These are phyloP conservation scores for Mormyrus iriodes DNA, from an alignment of 2,113 vertebrate species.

Conservation along the genomic window DNA sequence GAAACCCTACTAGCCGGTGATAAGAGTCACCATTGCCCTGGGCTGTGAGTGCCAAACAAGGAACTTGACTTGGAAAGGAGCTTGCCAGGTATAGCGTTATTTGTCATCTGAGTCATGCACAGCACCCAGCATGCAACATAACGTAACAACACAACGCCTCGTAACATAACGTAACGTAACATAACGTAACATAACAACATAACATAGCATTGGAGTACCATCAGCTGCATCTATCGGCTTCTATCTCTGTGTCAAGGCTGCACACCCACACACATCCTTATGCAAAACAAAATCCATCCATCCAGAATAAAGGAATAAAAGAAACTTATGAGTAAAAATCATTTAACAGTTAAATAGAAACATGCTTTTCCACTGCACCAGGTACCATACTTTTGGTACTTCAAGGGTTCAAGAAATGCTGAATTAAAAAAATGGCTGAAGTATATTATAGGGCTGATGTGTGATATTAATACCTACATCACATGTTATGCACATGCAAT, in stretches of 20 bases:
- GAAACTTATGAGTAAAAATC: too few species aligned
- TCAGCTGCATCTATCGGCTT: background rate
- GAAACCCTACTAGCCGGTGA: background rate
- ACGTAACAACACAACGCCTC: background rate
- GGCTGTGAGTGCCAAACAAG: background rate
- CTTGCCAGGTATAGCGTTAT: background rate
- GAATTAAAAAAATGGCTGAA: too few species aligned
- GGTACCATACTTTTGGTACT: background rate
- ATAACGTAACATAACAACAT: background rate
- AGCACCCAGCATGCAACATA: background rate
- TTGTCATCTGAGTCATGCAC: background rate
- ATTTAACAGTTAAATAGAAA: background rate
- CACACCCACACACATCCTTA: background rate
- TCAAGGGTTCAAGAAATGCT: too few species aligned
- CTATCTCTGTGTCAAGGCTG: background rate
- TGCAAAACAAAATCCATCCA: background rate
- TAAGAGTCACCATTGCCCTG: background rate
- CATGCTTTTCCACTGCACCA: background rate
- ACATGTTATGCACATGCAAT: too few species aligned
- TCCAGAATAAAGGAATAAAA: background rate
- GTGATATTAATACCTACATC: too few species aligned
- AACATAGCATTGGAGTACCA: background rate
- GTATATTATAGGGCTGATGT: too few species aligned
- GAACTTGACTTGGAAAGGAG: background rate
- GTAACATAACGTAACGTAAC: background rate